A percentile compares a stretch with the other conserved stretches of the same genome.
Evolutionary conservation across 1,140 invertebrate genomes (phyloP).

Genomic region (Anadara kagoshimensis): DNA sequence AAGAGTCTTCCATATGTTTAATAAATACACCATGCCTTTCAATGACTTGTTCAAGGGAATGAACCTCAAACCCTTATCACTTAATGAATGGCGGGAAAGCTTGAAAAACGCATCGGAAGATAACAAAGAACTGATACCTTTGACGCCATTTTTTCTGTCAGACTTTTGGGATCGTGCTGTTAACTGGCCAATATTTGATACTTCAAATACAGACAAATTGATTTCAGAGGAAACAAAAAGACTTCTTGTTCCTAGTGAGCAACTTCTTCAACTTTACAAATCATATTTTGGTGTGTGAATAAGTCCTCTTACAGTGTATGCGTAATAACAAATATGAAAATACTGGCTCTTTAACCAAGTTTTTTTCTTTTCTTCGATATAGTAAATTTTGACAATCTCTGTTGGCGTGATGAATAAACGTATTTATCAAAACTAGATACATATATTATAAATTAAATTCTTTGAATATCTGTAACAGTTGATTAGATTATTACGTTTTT

Average conservation of each 20-base stretch:
- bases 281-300: conserved; percentile 31
- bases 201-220: conserved; percentile 42
- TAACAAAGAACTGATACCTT: conserved; percentile 48
- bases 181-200: conserved; percentile 55
- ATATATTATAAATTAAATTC: too few species aligned
- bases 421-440: too few species aligned
- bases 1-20: conserved; percentile 52
- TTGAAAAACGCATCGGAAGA: conserved; percentile 30
- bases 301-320: too few species aligned
- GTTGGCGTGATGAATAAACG: too few species aligned
- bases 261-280: conserved; percentile 45
- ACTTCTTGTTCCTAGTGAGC: conserved; percentile 33
- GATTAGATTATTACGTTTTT: too few species aligned
- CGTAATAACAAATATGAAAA: too few species aligned
- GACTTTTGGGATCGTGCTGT: conserved; percentile 50
- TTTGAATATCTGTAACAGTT: too few species aligned
- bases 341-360: too few species aligned
- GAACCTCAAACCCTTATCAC: conserved; percentile 32
- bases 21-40: conserved; percentile 50
- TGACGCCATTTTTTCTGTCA: conserved; percentile 53
- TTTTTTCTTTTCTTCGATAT: too few species aligned
- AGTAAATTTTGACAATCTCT: too few species aligned
- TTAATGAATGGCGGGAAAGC: conserved; percentile 51
- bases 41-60: conserved; percentile 48
- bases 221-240: conserved; percentile 40